Conservation (phyloP, 2,888 invertebrate species). For the Hedychridium roseum region DNA sequence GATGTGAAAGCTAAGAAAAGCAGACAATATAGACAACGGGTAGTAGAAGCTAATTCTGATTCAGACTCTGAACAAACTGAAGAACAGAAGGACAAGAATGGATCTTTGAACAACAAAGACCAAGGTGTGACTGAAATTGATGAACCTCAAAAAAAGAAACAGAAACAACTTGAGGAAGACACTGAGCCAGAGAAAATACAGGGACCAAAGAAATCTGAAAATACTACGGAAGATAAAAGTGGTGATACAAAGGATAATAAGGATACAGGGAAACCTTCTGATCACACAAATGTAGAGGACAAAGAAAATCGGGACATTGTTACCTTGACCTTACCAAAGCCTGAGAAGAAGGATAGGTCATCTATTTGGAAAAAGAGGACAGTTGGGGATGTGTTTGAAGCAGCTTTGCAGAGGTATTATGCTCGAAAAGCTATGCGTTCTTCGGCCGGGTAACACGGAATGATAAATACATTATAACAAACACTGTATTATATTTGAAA, state of each 20-base stretch:
- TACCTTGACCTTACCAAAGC: constrained; percentile 18
- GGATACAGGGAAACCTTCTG: constrained; percentile 1
- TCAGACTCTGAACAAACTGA: constrained; percentile 25
- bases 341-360: constrained; percentile 24
- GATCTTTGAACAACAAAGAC: constrained; percentile 27
- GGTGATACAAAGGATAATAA: constrained; percentile 8
- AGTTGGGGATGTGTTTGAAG: constrained; percentile 78
- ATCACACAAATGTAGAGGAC: constrained; percentile 14
- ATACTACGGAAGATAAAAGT: constrained; percentile 17
- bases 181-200: neutral
- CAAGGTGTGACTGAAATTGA: constrained; percentile 27
- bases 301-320: constrained; percentile 9
- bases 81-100: constrained; percentile 12
- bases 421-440: constrained; percentile 73
- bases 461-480: neutral
- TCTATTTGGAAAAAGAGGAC: constrained; percentile 88
- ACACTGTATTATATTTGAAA: constrained; percentile 4
- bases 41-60: constrained; percentile 33
- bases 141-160: constrained; percentile 26
- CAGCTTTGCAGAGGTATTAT: constrained; percentile 79
- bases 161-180: constrained; percentile 17
- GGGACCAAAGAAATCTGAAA: constrained; percentile 24
- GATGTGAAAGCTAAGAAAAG: constrained; percentile 19
- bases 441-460: constrained; percentile 20
- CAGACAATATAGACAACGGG: constrained; percentile 44